These are phyloP conservation scores for Cyrtonyx montezumae DNA, from an alignment of 2,113 vertebrate genomes.

Conservation along the genomic window DNA sequence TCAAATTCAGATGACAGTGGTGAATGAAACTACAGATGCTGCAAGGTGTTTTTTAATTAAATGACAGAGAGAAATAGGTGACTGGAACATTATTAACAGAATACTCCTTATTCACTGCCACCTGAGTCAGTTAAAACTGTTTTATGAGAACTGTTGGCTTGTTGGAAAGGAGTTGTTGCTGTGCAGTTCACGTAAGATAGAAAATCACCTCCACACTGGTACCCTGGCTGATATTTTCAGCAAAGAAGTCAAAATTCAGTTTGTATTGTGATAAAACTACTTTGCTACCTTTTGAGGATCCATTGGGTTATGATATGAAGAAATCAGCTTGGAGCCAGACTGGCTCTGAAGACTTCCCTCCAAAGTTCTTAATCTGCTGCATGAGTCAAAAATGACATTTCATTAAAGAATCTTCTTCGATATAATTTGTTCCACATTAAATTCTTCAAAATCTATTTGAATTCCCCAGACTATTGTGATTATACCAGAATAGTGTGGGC, in stretches of 20 bases:
- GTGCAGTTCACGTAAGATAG: background rate
- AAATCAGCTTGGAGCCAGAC: background rate
- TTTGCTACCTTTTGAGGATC: background rate
- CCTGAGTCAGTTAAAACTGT: background rate
- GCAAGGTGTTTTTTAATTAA: background rate
- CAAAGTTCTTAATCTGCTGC: background rate
- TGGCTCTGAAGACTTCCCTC: background rate
- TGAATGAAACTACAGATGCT: background rate
- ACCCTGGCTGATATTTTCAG: background rate
- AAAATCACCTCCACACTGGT: background rate
- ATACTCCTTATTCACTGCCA: background rate
- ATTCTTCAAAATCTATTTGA: background rate
- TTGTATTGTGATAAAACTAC: background rate
- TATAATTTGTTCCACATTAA: constrained; percentile 2
- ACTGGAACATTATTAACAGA: background rate
- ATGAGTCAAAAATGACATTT: background rate
- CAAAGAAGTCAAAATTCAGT: background rate
- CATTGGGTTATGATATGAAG: background rate
- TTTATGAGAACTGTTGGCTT: background rate
- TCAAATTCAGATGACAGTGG: background rate
- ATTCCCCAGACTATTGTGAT: background rate
- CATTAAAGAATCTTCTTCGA: background rate
- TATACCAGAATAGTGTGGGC: background rate
- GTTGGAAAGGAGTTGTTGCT: background rate
- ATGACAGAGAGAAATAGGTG: background rate